phyloP scores from a whole-genome alignment of 2,888 invertebrate genomes.

The Heterodera filipjevi region DNA sequence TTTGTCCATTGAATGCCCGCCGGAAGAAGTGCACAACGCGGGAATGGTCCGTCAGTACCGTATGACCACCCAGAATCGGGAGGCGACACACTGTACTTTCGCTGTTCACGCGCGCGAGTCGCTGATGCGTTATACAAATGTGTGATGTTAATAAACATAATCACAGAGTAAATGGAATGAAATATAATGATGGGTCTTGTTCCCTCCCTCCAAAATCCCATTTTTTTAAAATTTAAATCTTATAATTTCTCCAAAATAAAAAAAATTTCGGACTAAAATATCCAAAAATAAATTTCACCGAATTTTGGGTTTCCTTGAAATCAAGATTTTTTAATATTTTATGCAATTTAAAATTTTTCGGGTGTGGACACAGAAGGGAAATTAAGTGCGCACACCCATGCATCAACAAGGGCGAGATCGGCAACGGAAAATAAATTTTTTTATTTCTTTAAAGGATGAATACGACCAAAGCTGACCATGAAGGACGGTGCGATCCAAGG shows the following conservation, averaged over 20 bases:
- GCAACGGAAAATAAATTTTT: neutral
- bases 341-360: too few species aligned
- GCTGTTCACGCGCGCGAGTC: conserved; percentile 46
- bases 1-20: conserved; percentile 35
- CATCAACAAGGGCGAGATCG: too few species aligned
- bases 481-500: conserved; percentile 37
- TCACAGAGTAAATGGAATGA: too few species aligned
- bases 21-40: conserved; percentile 20
- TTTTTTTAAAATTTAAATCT: too few species aligned
- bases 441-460: conserved; percentile 7
- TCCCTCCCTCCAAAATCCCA: neutral
- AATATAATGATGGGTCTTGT: neutral
- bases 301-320: too few species aligned
- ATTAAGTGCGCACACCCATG: too few species aligned
- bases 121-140: conserved; percentile 36
- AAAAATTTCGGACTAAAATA: too few species aligned
- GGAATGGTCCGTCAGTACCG: conserved; percentile 41
- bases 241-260: too few species aligned
- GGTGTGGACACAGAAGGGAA: too few species aligned
- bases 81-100: conserved; percentile 44
- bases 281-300: too few species aligned
- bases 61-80: conserved; percentile 44
- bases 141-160: neutral
- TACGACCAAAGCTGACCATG: conserved; percentile 41
- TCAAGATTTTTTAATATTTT: too few species aligned